Conservation (phyloP, 2,888 invertebrate genomes). For the Mythimna loreyi region DNA sequence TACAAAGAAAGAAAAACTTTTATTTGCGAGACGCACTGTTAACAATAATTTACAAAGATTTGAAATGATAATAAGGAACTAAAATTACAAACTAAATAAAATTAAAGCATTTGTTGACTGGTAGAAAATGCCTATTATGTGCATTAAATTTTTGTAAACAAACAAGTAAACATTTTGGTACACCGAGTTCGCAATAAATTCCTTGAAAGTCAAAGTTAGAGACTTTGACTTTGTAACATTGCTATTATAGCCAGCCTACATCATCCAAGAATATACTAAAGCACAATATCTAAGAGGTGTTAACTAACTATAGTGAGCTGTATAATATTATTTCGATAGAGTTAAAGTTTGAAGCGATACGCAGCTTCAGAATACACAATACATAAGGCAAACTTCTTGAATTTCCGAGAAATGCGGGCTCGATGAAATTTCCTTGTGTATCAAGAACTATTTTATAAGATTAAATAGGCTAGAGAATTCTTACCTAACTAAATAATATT, state of each 20-base stretch:
- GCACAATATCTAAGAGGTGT: not conserved
- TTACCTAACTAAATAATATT: not conserved
- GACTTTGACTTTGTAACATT: too few relatives aligned
- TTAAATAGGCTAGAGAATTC: not conserved
- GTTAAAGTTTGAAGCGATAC: conserved; percentile 9
- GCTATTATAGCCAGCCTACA: not conserved
- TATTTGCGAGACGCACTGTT: too few relatives aligned
- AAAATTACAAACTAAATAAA: too few relatives aligned
- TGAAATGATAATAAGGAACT: too few relatives aligned
- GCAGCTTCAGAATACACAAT: conserved; percentile 5
- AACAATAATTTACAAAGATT: too few relatives aligned
- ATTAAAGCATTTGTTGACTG: too few relatives aligned
- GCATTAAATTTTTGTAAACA: too few relatives aligned
- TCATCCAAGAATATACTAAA: not conserved
- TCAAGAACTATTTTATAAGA: not conserved
- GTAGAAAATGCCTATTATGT: too few relatives aligned
- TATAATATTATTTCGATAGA: not conserved
- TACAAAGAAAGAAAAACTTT: too few relatives aligned
- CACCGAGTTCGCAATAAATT: too few relatives aligned
- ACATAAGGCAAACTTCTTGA: not conserved
- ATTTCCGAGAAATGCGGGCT: not conserved
- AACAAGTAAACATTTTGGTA: too few relatives aligned
- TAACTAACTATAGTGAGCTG: not conserved
- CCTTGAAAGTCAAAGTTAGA: too few relatives aligned
- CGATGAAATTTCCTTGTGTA: not conserved